A percentile compares a stretch with the other conserved stretches of the same genome.
These are phyloP conservation scores for Phymanthus crucifer DNA, from an alignment of 92 coral and sea anemone genomes.

Conservation along the genomic window DNA sequence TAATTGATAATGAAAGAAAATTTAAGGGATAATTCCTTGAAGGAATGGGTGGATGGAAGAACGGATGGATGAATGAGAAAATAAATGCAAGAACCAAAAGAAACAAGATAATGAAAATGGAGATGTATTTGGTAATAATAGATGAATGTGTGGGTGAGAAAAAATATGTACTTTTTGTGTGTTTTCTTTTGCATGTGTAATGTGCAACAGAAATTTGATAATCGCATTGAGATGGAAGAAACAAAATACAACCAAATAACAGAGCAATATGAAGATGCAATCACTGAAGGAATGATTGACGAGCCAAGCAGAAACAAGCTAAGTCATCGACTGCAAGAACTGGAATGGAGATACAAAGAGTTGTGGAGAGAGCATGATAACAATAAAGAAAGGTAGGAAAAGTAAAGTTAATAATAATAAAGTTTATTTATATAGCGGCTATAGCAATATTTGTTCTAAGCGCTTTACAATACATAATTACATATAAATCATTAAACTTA, in stretches of 20 bases:
- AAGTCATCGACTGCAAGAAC: constrained; percentile 39
- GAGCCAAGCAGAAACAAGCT: constrained; percentile 17
- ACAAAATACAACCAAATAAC: background rate
- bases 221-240: constrained; percentile 20
- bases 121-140: no score
- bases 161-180: background rate
- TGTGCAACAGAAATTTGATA: constrained; percentile 23
- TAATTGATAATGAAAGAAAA: no score
- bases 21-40: no score
- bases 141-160: no score
- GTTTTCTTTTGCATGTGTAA: background rate
- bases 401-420: background rate
- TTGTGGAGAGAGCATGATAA: constrained; percentile 58
- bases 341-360: constrained; percentile 73
- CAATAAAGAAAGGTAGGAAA: constrained; percentile 58
- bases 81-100: background rate
- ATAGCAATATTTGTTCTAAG: background rate
- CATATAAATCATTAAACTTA: no score
- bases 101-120: no score
- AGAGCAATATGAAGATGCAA: constrained; percentile 14
- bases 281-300: constrained; percentile 11
- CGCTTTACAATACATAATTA: no score
- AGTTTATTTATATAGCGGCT: background rate
- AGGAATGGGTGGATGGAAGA: background rate
- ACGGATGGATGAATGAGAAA: constrained; percentile 27